These are phyloP conservation scores for Lucinisca nassula DNA, from an alignment of 2,888 invertebrate genomes.

Conservation along the genomic window DNA sequence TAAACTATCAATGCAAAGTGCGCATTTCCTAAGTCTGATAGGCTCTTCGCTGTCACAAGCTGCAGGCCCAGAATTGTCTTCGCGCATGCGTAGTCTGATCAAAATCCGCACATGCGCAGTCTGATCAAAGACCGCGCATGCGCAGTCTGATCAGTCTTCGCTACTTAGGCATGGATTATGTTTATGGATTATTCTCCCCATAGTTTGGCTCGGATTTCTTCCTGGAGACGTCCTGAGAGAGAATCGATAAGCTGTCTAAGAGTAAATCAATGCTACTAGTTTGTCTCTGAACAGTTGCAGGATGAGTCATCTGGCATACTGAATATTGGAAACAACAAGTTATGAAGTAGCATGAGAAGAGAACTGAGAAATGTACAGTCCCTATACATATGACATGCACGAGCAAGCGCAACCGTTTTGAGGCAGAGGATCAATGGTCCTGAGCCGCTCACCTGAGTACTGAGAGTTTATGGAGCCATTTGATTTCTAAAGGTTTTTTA, in stretches of 20 bases:
- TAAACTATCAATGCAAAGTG: no score
- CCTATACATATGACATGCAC: no score
- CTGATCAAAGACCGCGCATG: neutral
- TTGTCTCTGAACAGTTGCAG: neutral
- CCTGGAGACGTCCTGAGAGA: neutral
- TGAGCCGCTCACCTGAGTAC: no score
- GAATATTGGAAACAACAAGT: conserved; percentile 4
- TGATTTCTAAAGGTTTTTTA: no score
- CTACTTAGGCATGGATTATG: neutral
- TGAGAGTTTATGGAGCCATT: no score
- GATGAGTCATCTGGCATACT: neutral
- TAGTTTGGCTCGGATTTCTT: no score
- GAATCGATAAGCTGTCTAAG: neutral
- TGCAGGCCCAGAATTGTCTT: neutral
- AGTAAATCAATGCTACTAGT: neutral
- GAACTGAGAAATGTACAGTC: no score
- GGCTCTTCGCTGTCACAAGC: neutral
- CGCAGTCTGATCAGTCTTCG: neutral
- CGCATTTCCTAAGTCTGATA: no score
- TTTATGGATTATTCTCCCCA: no score
- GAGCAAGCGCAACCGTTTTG: no score
- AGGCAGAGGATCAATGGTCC: no score
- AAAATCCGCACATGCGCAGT: neutral
- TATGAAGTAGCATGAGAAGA: neutral
- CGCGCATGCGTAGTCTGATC: neutral